phyloP scores from a whole-genome alignment of 1,140 invertebrate species.

The Metopolophium dirhodum region DNA sequence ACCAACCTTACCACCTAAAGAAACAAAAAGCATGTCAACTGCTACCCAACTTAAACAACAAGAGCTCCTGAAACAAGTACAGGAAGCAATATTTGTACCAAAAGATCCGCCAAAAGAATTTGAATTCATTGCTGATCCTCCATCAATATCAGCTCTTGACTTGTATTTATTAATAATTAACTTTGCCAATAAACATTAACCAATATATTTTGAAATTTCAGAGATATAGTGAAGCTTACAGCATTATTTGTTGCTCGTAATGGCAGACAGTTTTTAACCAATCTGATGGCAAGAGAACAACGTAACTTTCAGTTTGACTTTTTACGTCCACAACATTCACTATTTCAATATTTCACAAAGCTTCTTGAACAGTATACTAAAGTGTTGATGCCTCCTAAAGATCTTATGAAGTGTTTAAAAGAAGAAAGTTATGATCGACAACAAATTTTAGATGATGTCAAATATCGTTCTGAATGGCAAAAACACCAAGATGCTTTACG shows the following conservation, averaged over 20 bases:
- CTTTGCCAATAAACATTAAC: slow-evolving; percentile 41
- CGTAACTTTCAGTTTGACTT: slow-evolving; percentile 99
- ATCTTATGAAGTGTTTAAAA: slow-evolving; percentile 80
- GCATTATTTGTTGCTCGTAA: slow-evolving; percentile 99
- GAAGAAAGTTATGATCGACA: slow-evolving; percentile 78
- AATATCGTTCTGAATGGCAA: slow-evolving; percentile 95
- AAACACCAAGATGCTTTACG: slow-evolving; percentile 91
- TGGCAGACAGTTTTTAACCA: slow-evolving; percentile 96
- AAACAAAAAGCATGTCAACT: slow-evolving; percentile 66
- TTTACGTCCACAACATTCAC: slow-evolving; percentile 94
- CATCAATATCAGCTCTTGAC: slow-evolving; percentile 98
- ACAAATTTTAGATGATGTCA: slow-evolving; percentile 87
- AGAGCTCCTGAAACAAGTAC: slow-evolving; percentile 85
- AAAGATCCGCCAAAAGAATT: slow-evolving; percentile 95
- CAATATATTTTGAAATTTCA: slow-evolving; percentile 64
- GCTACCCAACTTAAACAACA: slow-evolving; percentile 83
- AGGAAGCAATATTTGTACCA: slow-evolving; percentile 84
- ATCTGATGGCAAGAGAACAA: slow-evolving; percentile 97
- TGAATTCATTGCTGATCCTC: slow-evolving; percentile 98
- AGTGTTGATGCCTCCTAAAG: slow-evolving; percentile 92
- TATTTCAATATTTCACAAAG: slow-evolving; percentile 99
- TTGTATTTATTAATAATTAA: slow-evolving; percentile 60
- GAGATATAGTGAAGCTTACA: slow-evolving; percentile 96
- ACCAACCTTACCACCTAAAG: slow-evolving; percentile 58
- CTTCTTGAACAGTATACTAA: slow-evolving; percentile 98